A percentile compares a stretch with the other conserved stretches of the same genome.
Conservation (phyloP, 2,113 vertebrate genomes). For the Dasypus novemcinctus region DNA sequence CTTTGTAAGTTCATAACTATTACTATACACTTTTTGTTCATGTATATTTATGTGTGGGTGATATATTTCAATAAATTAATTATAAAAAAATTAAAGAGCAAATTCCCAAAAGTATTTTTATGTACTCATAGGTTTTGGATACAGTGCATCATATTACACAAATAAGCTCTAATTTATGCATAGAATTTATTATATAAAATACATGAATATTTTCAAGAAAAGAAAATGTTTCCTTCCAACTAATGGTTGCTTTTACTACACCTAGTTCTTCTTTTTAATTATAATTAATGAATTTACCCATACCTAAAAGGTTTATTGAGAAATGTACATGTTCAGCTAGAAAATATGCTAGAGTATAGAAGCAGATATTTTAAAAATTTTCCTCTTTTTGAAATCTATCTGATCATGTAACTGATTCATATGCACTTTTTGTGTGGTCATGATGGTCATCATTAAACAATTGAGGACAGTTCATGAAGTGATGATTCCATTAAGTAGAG, state of each 20-base stretch:
- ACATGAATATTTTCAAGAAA: neutral
- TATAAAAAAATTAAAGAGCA: neutral
- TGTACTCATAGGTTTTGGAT: neutral
- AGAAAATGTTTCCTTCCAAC: neutral
- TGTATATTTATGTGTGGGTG: too few species aligned
- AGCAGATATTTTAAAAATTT: slow-evolving; percentile 29
- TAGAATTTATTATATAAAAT: neutral
- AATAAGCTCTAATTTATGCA: neutral
- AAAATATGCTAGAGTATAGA: neutral
- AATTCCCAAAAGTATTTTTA: neutral
- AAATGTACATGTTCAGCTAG: neutral
- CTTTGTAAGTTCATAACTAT: too few species aligned
- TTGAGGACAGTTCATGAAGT: slow-evolving; percentile 16
- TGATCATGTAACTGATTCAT: neutral
- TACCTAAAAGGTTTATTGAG: neutral
- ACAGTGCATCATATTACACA: neutral
- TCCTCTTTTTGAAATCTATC: slow-evolving; percentile 31
- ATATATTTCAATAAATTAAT: too few species aligned
- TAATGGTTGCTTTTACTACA: neutral
- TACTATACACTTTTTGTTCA: too few species aligned
- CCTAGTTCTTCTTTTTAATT: neutral
- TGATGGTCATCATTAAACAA: neutral
- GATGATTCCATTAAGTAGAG: slow-evolving; percentile 29
- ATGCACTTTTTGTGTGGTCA: neutral
- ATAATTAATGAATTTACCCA: neutral